Evolutionary conservation across 2,113 vertebrate species (phyloP).

Genomic region (Callospermophilus lateralis): DNA sequence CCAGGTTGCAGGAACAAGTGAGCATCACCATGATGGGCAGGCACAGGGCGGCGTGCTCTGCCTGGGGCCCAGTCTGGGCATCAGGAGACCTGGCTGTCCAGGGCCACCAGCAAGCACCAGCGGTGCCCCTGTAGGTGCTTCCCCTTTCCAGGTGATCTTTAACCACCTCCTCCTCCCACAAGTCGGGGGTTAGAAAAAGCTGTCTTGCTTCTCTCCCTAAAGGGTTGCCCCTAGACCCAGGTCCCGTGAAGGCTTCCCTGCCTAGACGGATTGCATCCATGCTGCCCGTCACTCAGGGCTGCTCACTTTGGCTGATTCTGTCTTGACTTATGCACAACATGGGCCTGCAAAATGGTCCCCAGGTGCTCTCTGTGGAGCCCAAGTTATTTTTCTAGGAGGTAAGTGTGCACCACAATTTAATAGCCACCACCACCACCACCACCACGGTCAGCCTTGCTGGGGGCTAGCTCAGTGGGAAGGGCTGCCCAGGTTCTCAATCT

Average conservation of each 20-base stretch:
- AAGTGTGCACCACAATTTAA: background rate
- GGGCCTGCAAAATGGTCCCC: fast-evolving
- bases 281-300: fast-evolving
- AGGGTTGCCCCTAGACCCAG: background rate
- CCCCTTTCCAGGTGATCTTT: background rate
- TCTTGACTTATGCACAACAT: fast-evolving
- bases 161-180: fast-evolving
- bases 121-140: background rate
- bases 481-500: fast-evolving
- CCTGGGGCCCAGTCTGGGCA: conserved; percentile 69
- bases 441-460: fast-evolving
- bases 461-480: background rate
- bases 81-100: background rate
- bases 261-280: fast-evolving
- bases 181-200: background rate
- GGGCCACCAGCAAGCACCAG: conserved; percentile 49
- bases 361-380: fast-evolving
- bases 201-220: background rate
- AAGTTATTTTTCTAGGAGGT: background rate
- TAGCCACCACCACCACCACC: fast-evolving
- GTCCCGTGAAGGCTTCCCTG: no score
- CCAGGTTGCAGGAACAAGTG: conserved; percentile 65
- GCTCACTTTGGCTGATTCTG: fast-evolving
- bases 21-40: conserved; percentile 64
- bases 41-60: conserved; percentile 67